Percentiles rank a stretch among this genome's conserved stretches.
These are phyloP conservation scores for Coilia nasus DNA, from an alignment of 2,797 vertebrate genomes.

Conservation along the genomic window DNA sequence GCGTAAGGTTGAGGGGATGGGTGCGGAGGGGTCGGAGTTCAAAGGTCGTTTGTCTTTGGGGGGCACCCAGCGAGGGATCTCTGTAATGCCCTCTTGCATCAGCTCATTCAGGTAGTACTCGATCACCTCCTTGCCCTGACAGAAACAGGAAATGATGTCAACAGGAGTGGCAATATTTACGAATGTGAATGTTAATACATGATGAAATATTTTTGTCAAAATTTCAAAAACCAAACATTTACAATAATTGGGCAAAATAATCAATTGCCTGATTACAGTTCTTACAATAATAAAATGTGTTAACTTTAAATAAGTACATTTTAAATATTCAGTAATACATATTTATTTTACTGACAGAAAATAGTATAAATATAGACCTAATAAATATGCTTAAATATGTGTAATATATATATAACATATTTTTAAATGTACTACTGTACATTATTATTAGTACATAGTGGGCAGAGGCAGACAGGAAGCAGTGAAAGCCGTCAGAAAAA, in stretches of 20 bases:
- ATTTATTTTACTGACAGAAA: too few species aligned
- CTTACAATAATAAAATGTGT: too few species aligned
- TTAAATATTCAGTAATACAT: too few species aligned
- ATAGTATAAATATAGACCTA: too few species aligned
- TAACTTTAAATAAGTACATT: too few species aligned
- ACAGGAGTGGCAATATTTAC: neutral
- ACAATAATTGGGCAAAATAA: neutral
- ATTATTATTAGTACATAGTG: too few species aligned
- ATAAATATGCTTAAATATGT: too few species aligned
- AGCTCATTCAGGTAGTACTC: slow-evolving; percentile 81
- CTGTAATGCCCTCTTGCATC: slow-evolving; percentile 75
- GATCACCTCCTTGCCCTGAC: slow-evolving; percentile 84
- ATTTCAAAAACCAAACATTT: neutral
- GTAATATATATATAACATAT: too few species aligned
- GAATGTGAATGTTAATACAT: neutral
- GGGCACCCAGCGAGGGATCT: slow-evolving; percentile 77
- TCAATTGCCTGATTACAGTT: too few species aligned
- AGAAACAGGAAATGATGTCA: slow-evolving; percentile 16
- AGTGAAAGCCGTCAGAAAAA: too few species aligned
- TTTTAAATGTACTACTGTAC: too few species aligned
- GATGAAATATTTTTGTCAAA: neutral
- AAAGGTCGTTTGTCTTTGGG: slow-evolving; percentile 27
- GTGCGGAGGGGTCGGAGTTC: neutral
- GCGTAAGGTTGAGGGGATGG: neutral
- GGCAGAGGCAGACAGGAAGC: too few species aligned